phyloP scores from a whole-genome alignment of 1,140 invertebrate species.

The Calliopsis andreniformis region DNA sequence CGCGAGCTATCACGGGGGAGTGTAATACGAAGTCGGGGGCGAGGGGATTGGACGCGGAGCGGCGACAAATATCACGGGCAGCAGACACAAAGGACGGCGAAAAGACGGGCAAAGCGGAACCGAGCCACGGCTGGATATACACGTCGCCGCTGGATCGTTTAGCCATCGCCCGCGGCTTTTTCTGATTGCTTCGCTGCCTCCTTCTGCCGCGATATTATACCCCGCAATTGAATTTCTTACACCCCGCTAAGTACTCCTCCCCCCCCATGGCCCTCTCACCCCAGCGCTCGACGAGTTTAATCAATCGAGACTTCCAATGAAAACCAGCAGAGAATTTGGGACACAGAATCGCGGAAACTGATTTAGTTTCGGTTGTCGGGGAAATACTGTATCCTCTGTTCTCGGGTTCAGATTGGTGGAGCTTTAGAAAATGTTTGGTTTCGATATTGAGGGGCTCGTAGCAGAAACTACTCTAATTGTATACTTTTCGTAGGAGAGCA shows the following conservation, averaged over 20 bases:
- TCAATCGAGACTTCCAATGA: not conserved
- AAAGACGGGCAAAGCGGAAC: slow-evolving; percentile 27
- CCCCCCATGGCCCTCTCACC: not conserved
- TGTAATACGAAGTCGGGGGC: slow-evolving; percentile 12
- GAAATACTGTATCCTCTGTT: too few species aligned
- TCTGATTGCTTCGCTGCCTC: slow-evolving; percentile 65
- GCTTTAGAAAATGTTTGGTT: too few species aligned
- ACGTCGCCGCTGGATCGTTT: slow-evolving; percentile 64
- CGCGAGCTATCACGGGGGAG: slow-evolving; percentile 12
- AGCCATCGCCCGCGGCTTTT: slow-evolving; percentile 66
- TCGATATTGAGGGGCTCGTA: too few species aligned
- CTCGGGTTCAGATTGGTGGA: too few species aligned
- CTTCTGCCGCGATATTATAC: slow-evolving; percentile 62
- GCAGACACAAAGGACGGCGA: slow-evolving; percentile 41
- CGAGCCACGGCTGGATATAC: slow-evolving; percentile 57
- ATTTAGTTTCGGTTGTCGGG: too few species aligned
- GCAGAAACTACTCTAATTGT: too few species aligned
- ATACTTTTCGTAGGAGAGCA: too few species aligned
- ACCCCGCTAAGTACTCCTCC: slow-evolving; percentile 41
- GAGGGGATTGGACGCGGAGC: not conserved
- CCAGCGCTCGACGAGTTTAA: not conserved
- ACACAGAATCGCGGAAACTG: too few species aligned
- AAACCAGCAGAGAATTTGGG: too few species aligned
- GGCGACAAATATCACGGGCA: slow-evolving; percentile 58
- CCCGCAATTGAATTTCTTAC: slow-evolving; percentile 70